Conservation (phyloP, 2,888 invertebrate genomes). For the Celastrina argiolus region DNA sequence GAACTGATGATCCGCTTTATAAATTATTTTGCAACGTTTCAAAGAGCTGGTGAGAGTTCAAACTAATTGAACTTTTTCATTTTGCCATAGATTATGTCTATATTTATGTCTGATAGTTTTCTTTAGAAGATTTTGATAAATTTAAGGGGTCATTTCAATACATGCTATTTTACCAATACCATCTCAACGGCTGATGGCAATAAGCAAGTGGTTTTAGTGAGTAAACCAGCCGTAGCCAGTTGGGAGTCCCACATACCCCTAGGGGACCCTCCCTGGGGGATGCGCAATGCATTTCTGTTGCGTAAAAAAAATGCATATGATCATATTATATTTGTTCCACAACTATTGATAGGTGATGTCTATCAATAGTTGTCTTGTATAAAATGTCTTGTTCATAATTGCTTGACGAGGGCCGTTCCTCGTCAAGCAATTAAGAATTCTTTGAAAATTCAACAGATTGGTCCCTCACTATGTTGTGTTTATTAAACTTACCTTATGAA, state of each 20-base stretch:
- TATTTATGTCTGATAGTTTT: neutral
- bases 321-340: too few species aligned
- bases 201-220: too few species aligned
- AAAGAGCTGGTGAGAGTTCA: neutral
- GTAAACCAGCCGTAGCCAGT: too few species aligned
- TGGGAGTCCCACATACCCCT: too few species aligned
- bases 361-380: too few species aligned
- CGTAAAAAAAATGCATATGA: too few species aligned
- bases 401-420: neutral
- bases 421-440: too few species aligned
- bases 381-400: neutral
- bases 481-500: conserved; percentile 77
- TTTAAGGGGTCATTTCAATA: neutral
- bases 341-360: too few species aligned
- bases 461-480: neutral
- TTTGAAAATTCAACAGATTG: neutral
- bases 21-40: neutral
- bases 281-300: too few species aligned
- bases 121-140: neutral
- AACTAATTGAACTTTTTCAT: conserved; percentile 8
- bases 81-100: neutral
- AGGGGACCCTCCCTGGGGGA: too few species aligned
- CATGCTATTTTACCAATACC: too few species aligned
- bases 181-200: too few species aligned
- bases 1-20: neutral